These are phyloP conservation scores for Watsonalla cultraria DNA, from an alignment of 2,888 invertebrate species.

Conservation along the genomic window DNA sequence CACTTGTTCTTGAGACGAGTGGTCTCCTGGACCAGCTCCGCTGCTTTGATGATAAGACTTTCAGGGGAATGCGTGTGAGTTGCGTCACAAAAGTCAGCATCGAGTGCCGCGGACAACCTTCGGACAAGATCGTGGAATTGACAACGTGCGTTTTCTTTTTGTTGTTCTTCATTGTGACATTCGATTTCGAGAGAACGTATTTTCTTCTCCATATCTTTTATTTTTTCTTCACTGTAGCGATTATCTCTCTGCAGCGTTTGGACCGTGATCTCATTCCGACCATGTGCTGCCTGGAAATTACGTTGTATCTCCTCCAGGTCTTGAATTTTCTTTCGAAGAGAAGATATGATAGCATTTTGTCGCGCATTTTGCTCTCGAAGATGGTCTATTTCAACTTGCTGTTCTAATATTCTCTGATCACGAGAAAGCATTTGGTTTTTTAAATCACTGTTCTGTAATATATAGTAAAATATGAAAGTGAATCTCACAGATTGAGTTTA, in stretches of 20 bases:
- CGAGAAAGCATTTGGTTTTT: conserved; percentile 84
- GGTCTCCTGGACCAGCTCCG: conserved; percentile 87
- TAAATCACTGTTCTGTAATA: conserved; percentile 82
- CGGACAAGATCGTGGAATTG: conserved; percentile 85
- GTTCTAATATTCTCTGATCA: conserved; percentile 85
- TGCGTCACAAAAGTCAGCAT: conserved; percentile 83
- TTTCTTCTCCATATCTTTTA: conserved; percentile 87
- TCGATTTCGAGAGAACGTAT: conserved; percentile 85
- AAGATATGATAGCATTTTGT: conserved; percentile 88
- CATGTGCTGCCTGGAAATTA: conserved; percentile 79
- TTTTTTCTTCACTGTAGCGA: conserved; percentile 85
- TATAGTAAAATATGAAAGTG: neutral
- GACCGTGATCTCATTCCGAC: conserved; percentile 83
- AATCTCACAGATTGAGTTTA: neutral
- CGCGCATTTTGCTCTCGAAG: conserved; percentile 89
- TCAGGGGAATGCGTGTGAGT: conserved; percentile 83
- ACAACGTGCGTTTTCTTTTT: conserved; percentile 84
- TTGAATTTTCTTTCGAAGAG: conserved; percentile 87
- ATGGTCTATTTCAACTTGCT: conserved; percentile 89
- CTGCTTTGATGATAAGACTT: conserved; percentile 85
- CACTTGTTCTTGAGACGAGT: conserved; percentile 81
- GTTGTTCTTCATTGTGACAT: conserved; percentile 84
- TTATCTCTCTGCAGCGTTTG: conserved; percentile 87
- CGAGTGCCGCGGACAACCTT: conserved; percentile 84
- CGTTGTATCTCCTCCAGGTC: conserved; percentile 89